Evolutionary conservation across 2,113 vertebrate species (phyloP).

Genomic region (Lepus americanus): DNA sequence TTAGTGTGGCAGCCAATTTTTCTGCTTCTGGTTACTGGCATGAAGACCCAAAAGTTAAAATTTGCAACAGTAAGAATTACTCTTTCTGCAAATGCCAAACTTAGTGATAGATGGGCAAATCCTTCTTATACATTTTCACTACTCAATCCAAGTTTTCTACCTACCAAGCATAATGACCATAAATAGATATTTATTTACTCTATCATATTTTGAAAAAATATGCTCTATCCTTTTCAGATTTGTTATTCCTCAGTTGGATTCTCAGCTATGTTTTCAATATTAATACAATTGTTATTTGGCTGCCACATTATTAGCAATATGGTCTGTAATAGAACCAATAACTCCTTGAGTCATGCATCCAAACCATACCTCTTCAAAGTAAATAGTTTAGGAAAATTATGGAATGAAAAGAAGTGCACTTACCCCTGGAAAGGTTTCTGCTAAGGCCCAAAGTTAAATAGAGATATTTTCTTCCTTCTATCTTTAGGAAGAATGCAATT

Average conservation of each 20-base stretch:
- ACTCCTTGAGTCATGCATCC: background rate
- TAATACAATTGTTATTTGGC: background rate
- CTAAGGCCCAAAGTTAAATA: background rate
- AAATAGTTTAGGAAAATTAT: background rate
- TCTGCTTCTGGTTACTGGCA: background rate
- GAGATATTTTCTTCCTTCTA: background rate
- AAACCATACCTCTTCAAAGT: background rate
- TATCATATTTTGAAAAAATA: background rate
- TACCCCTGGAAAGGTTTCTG: background rate
- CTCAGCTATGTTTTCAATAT: background rate
- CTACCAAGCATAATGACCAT: background rate
- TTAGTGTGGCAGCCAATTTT: background rate
- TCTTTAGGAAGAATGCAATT: background rate
- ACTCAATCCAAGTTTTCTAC: background rate
- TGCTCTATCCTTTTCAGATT: background rate
- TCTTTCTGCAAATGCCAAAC: background rate
- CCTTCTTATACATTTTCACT: background rate
- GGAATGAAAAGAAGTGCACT: background rate
- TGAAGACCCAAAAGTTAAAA: background rate
- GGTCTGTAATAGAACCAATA: background rate
- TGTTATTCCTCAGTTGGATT: background rate
- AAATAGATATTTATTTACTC: background rate
- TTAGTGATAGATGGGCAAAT: background rate
- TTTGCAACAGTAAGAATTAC: background rate
- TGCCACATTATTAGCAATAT: background rate